These are phyloP conservation scores for Drosophila suzukii DNA, from an alignment of 1,140 invertebrate genomes.

Conservation along the genomic window DNA sequence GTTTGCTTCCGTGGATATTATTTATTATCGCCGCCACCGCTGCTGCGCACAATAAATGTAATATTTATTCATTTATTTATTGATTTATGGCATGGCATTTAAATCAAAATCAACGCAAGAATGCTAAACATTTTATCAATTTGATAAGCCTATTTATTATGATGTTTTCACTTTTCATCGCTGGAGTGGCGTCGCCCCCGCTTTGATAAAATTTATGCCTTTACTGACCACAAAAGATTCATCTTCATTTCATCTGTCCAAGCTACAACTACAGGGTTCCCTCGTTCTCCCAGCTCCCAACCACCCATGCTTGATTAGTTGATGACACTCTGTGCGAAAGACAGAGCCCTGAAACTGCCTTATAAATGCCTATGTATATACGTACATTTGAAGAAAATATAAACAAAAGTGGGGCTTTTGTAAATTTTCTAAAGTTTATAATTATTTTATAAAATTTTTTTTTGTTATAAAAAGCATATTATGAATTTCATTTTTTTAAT, in stretches of 20 bases:
- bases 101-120: conserved; percentile 64
- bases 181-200: conserved; percentile 5
- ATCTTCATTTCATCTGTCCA: conserved; percentile 70
- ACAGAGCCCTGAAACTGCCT: conserved; percentile 11
- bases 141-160: conserved; percentile 76
- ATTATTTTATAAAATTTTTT: too few relatives aligned
- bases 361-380: conserved; percentile 3
- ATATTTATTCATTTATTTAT: conserved; percentile 78
- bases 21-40: conserved; percentile 52
- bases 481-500: too few relatives aligned
- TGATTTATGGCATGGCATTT: conserved; percentile 69
- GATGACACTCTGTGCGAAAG: conserved; percentile 66
- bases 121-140: conserved; percentile 72
- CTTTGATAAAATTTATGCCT: conserved; percentile 59
- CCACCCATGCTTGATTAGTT: conserved; percentile 70
- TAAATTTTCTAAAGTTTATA: neutral
- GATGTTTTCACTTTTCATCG: conserved; percentile 63
- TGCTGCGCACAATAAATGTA: conserved; percentile 51
- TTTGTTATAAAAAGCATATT: too few relatives aligned
- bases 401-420: too few relatives aligned
- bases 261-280: conserved; percentile 5
- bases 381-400: neutral
- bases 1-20: conserved; percentile 58
- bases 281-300: conserved; percentile 12
- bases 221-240: conserved; percentile 70